Base-by-base conservation (phyloP, 2,113 vertebrate genomes). In the Gasterosteus aculeatus region DNA sequence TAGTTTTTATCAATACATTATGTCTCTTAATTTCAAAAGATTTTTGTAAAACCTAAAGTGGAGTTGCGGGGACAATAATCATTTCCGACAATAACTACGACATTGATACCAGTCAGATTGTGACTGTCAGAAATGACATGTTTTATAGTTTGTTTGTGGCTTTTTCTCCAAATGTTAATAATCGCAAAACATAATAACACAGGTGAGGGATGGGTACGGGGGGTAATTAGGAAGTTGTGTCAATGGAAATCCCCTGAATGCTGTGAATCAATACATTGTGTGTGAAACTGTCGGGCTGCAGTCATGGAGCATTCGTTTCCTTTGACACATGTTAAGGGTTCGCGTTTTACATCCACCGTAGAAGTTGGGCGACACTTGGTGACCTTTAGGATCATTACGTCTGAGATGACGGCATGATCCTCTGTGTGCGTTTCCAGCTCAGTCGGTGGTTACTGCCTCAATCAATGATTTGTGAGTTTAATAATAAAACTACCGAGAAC, bases 1-100 rank as follows among this genome's bases (percentile, higher is more conserved):
- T 88, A 77, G 74, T 87, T 86, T 91, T 85, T 88, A 84, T 80
- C 74, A 62, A 82, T 72, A 76, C 63, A 87, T 82, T 82, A 61
- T 39, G 80, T 87, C 66, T 78, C 26, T 84, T 90, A 88, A 87
- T 86, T 89, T 88, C 75, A 19, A 71, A 85, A 76, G 54, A 66
- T 70, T 90, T 78, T 91, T 91, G 80, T 91, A 90, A 81, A 65
- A 77, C 9, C 59, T 61, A 53, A 79, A 61, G 78, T 75, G 12
- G 75, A 62, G 49, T 57, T 26, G 53, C 33, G 74, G 35, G 59
- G 68, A 75, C 35, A 67, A 75, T 29, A 78, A 60, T 51, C 58
- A 63, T 26, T 69, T 59, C 60, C 38, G 26, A 68, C n/a, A 58
- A 67, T 56, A 72, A 65, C 39, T 47, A 58, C 3, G n/a, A 70